phyloP scores from a whole-genome alignment of 2,113 vertebrate species.

The Paratilapia polleni region DNA sequence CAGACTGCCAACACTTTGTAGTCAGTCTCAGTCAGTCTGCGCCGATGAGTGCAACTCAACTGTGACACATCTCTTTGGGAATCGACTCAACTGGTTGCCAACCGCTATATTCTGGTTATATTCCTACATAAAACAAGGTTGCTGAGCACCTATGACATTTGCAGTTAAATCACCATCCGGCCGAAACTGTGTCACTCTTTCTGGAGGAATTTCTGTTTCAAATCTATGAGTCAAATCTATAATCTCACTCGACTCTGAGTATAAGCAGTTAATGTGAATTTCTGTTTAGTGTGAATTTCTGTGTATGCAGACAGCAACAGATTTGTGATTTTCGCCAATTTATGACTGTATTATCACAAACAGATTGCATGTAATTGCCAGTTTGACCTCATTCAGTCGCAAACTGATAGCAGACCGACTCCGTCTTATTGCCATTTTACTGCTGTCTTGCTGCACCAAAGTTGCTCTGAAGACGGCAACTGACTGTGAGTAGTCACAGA shows the following conservation, averaged over 20 bases:
- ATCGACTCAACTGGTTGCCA: neutral
- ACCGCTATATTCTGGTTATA: fast-evolving
- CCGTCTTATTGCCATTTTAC: too few relatives aligned
- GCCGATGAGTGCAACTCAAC: neutral
- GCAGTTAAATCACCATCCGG: too few relatives aligned
- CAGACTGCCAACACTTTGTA: neutral
- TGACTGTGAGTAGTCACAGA: neutral
- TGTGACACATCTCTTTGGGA: neutral
- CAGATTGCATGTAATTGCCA: neutral
- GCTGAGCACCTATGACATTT: too few relatives aligned
- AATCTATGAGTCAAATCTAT: neutral
- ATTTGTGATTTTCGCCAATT: neutral
- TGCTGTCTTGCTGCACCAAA: too few relatives aligned
- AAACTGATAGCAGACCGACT: neutral
- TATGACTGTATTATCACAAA: neutral
- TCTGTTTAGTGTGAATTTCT: too few relatives aligned
- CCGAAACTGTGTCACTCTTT: neutral
- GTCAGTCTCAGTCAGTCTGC: neutral
- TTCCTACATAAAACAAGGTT: neutral
- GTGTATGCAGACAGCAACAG: too few relatives aligned
- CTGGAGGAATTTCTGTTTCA: neutral
- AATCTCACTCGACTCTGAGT: too few relatives aligned
- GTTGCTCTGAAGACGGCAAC: neutral
- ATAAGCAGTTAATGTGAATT: too few relatives aligned
- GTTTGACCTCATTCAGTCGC: neutral